Conservation (phyloP, 2,888 invertebrate species). For the Augiades crinisus region DNA sequence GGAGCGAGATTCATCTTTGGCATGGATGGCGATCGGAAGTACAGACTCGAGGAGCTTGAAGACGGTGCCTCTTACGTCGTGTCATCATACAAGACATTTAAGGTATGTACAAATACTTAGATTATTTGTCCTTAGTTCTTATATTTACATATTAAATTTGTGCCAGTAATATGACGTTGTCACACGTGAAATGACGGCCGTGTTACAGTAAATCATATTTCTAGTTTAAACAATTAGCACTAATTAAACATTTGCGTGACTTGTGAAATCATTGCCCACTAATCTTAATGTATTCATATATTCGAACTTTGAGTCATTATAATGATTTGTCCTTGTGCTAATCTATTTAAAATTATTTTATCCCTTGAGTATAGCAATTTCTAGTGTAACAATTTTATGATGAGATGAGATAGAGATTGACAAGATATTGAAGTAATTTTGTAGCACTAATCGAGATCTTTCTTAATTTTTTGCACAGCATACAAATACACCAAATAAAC, state of each 20-base stretch:
- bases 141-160: conserved; percentile 1
- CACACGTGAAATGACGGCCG: not conserved
- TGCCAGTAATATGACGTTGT: conserved; percentile 4
- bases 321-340: conserved; percentile 13
- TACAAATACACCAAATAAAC: too few species aligned
- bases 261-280: conserved; percentile 15
- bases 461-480: too few species aligned
- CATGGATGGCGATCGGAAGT: conserved; percentile 94
- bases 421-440: not conserved
- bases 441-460: too few species aligned
- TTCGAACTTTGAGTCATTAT: conserved; percentile 46
- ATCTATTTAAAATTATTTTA: conserved; percentile 2
- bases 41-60: conserved; percentile 91
- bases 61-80: conserved; percentile 97
- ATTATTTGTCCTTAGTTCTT: not conserved
- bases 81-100: conserved; percentile 94
- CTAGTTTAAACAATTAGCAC: conserved; percentile 13
- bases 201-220: conserved; percentile 5
- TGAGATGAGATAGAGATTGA: not conserved
- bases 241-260: conserved; percentile 25
- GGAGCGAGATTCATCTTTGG: conserved; percentile 96
- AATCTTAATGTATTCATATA: conserved; percentile 49
- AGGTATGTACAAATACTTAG: conserved; percentile 81
- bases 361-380: not conserved
- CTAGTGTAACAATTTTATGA: not conserved